Conservation (phyloP, 2,113 vertebrate genomes). For the Collichthys lucidus region DNA sequence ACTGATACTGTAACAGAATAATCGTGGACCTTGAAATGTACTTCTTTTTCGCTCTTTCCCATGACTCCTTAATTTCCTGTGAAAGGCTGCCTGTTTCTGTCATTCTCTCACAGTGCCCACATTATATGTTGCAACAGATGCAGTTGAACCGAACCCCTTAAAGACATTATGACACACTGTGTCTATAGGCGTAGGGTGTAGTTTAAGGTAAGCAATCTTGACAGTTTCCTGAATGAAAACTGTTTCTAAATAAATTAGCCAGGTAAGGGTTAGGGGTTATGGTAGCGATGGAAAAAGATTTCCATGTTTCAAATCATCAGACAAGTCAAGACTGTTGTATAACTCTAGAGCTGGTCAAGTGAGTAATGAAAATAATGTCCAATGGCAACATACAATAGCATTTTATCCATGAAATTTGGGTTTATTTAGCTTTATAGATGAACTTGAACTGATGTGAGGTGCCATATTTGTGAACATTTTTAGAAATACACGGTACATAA, state of each 20-base stretch:
- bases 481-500: background rate
- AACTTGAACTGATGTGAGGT: background rate
- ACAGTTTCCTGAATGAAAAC: background rate
- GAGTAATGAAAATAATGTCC: background rate
- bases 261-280: background rate
- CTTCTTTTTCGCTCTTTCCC: background rate
- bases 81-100: background rate
- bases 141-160: background rate
- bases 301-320: background rate
- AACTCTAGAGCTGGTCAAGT: background rate
- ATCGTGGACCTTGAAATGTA: background rate
- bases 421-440: background rate
- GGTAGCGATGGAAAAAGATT: background rate
- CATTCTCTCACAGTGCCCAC: background rate
- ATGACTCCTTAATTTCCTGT: slow-evolving; percentile 5
- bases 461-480: background rate
- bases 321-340: no score
- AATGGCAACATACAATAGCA: background rate
- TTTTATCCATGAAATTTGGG: background rate
- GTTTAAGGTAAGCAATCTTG: background rate
- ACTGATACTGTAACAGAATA: background rate
- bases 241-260: background rate
- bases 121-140: background rate
- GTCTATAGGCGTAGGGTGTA: background rate
- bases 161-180: background rate